phyloP scores from a whole-genome alignment of 2,888 invertebrate species.

The Drosophila pseudotalamancana region DNA sequence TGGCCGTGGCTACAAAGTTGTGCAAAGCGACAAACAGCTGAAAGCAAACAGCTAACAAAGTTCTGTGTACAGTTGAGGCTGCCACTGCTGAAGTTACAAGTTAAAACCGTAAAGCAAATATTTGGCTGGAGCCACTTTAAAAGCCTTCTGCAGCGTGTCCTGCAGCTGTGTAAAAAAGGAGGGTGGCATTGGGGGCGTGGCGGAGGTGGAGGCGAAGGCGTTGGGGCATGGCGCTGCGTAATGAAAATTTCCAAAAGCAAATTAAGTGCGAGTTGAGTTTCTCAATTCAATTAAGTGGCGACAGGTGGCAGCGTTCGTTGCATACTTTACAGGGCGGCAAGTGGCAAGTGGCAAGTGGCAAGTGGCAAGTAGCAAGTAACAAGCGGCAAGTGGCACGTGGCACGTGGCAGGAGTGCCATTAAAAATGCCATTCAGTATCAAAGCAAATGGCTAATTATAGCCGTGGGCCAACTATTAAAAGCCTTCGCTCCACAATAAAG shows the following conservation, averaged over 20 bases:
- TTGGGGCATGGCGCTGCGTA: slow-evolving; percentile 40
- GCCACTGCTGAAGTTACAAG: slow-evolving; percentile 15
- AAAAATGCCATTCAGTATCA: slow-evolving; percentile 55
- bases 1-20: slow-evolving; percentile 18
- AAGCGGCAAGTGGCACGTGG: slow-evolving; percentile 1
- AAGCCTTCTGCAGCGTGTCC: slow-evolving; percentile 10
- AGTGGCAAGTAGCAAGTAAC: background rate
- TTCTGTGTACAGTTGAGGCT: slow-evolving; percentile 33
- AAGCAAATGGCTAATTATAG: slow-evolving; percentile 66
- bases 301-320: slow-evolving; percentile 37
- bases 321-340: background rate
- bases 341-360: background rate
- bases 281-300: slow-evolving; percentile 74
- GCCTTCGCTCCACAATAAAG: slow-evolving; percentile 11
- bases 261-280: slow-evolving; percentile 70
- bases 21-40: slow-evolving; percentile 30
- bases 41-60: slow-evolving; percentile 39
- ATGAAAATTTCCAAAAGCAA: slow-evolving; percentile 69
- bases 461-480: slow-evolving; percentile 24
- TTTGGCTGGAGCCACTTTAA: slow-evolving; percentile 43
- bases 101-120: slow-evolving; percentile 39
- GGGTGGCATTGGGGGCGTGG: too few species aligned
- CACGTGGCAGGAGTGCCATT: slow-evolving; percentile 42
- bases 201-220: slow-evolving; percentile 11
- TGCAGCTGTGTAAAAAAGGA: background rate